phyloP scores from a whole-genome alignment of 2,113 vertebrate genomes.

The Poicephalus meyeri region DNA sequence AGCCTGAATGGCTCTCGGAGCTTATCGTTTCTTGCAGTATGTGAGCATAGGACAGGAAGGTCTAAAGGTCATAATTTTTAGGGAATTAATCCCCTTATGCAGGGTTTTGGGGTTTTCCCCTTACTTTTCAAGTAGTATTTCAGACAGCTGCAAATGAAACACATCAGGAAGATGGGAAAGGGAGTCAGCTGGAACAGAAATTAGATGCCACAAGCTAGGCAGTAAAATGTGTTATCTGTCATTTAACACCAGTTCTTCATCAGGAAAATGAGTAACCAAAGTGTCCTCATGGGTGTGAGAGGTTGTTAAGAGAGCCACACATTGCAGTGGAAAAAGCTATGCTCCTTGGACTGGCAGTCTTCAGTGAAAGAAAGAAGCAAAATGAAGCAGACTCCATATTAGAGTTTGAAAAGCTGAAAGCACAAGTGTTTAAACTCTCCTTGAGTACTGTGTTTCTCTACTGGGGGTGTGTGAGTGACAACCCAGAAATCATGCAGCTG shows the following conservation, averaged over 20 bases:
- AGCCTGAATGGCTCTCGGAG: background rate
- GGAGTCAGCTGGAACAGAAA: background rate
- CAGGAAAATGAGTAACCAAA: background rate
- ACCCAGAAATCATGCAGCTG: too few species aligned
- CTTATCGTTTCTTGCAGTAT: background rate
- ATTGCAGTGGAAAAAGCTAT: background rate
- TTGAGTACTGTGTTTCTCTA: background rate
- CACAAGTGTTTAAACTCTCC: background rate
- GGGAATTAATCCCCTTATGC: background rate
- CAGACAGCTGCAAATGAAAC: background rate
- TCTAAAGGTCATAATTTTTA: background rate
- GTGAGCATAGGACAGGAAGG: background rate
- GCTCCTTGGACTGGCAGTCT: background rate
- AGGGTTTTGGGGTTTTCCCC: background rate
- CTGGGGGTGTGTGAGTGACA: background rate
- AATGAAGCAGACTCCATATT: background rate
- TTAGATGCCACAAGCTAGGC: background rate
- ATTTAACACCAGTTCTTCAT: background rate
- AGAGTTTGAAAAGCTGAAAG: background rate
- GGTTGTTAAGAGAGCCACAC: background rate
- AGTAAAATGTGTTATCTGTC: background rate
- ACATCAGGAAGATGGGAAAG: background rate
- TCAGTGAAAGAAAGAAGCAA: background rate
- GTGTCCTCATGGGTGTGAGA: background rate
- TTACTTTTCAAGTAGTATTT: background rate